Percentiles rank a stretch among this genome's conserved stretches.
Evolutionary conservation across 1,140 invertebrate genomes (phyloP).

Genomic region (Euwallacea similis): DNA sequence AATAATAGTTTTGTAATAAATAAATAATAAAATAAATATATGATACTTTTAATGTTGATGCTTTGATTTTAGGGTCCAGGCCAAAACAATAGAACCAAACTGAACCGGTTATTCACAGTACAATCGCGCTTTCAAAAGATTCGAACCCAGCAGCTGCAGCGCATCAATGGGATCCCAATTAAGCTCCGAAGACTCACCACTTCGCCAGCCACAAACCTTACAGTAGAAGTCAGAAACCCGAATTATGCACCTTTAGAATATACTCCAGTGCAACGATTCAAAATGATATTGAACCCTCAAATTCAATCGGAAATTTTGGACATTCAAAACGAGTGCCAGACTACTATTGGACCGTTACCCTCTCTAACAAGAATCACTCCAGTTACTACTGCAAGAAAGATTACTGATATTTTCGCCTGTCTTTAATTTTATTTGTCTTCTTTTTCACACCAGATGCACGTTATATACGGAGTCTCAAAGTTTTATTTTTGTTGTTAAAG

Average conservation of each 20-base stretch:
- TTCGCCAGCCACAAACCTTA: conserved; percentile 23
- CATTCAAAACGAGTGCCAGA: conserved; percentile 29
- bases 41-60: no score
- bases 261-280: conserved; percentile 12
- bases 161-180: not conserved
- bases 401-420: not conserved
- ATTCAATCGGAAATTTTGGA: conserved; percentile 25
- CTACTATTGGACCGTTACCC: conserved; percentile 5
- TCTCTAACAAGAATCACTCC: conserved; percentile 15
- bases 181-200: conserved; percentile 14
- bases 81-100: not conserved
- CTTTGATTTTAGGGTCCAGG: no score
- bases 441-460: no score
- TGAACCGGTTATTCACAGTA: conserved; percentile 3
- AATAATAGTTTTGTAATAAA: not conserved
- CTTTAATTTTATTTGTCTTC: not conserved
- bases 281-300: conserved; percentile 31
- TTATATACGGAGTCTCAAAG: no score
- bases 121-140: conserved; percentile 5
- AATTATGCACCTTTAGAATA: not conserved
- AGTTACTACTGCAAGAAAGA: not conserved
- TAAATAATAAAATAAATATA: not conserved
- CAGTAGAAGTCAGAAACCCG: conserved; percentile 30
- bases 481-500: no score
- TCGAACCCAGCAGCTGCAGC: not conserved